phyloP scores from a whole-genome alignment of 1,140 invertebrate genomes.

The Battus philenor region DNA sequence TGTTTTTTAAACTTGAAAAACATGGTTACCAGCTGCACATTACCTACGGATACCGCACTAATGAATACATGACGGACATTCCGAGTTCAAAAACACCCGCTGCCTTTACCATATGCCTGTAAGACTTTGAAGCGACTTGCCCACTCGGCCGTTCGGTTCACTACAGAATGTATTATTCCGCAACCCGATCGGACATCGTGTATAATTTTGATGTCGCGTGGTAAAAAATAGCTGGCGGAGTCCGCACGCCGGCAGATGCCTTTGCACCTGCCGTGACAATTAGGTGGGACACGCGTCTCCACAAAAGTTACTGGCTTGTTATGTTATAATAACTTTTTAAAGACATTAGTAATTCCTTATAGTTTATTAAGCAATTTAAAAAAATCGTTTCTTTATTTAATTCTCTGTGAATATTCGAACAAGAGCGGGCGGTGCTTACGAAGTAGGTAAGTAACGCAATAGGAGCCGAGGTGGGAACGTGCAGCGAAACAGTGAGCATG shows the following conservation, averaged over 20 bases:
- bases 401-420: no score
- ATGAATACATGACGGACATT: slow-evolving; percentile 4
- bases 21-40: neutral
- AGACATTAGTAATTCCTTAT: no score
- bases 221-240: slow-evolving; percentile 45
- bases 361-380: neutral
- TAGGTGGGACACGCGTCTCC: slow-evolving; percentile 56
- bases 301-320: slow-evolving; percentile 23
- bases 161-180: slow-evolving; percentile 9
- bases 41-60: neutral
- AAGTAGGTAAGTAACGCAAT: slow-evolving; percentile 31
- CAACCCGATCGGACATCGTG: slow-evolving; percentile 22
- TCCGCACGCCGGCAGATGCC: slow-evolving; percentile 63
- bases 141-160: slow-evolving; percentile 20
- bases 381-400: neutral
- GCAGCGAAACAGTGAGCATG: slow-evolving; percentile 22
- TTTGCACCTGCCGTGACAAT: slow-evolving; percentile 60
- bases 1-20: neutral
- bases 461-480: slow-evolving; percentile 29
- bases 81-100: neutral
- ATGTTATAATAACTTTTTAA: slow-evolving; percentile 6
- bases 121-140: neutral
- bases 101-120: neutral
- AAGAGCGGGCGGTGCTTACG: no score
- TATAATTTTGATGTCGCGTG: slow-evolving; percentile 18